Percentiles rank a stretch among this genome's conserved stretches.
Conservation (phyloP, 1,140 invertebrate species). For the Rhizoglyphus robini region DNA sequence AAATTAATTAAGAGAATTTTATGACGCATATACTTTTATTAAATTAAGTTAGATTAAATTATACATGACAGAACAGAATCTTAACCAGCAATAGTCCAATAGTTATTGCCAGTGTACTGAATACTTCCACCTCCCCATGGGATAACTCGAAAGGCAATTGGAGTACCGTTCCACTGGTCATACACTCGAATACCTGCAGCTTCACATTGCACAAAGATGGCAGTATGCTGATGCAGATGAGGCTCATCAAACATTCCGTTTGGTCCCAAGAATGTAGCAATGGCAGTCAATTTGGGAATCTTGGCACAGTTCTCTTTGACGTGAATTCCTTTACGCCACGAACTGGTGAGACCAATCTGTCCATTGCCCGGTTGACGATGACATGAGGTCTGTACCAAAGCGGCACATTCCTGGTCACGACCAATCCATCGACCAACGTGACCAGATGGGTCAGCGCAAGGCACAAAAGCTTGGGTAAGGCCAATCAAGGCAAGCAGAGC, state of each 20-base stretch:
- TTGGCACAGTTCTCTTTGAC: constrained; percentile 5
- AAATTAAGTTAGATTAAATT: too few species aligned
- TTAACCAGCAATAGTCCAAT: constrained; percentile 8
- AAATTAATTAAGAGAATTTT: too few species aligned
- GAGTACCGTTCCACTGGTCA: constrained; percentile 12
- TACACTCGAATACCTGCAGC: background rate
- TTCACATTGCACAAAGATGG: constrained; percentile 9
- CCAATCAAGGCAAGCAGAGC: too few species aligned
- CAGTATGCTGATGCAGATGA: background rate
- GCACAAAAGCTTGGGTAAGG: too few species aligned
- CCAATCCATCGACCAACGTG: background rate
- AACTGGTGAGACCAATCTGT: constrained; percentile 11
- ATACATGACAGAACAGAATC: too few species aligned
- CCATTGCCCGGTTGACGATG: background rate
- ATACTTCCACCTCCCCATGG: background rate
- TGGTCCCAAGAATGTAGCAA: too few species aligned
- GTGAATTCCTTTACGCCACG: background rate
- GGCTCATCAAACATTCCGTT: background rate
- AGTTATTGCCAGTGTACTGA: constrained; percentile 8
- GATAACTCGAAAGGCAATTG: background rate
- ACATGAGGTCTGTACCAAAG: constrained; percentile 13
- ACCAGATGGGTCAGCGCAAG: background rate
- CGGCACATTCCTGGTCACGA: too few species aligned
- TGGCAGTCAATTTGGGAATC: background rate
- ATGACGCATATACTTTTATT: too few species aligned